Evolutionary conservation across 2,888 invertebrate species (phyloP), one percentile per base, ranked within the genome.

Genomic region (Mactromeris polynyma): DNA sequence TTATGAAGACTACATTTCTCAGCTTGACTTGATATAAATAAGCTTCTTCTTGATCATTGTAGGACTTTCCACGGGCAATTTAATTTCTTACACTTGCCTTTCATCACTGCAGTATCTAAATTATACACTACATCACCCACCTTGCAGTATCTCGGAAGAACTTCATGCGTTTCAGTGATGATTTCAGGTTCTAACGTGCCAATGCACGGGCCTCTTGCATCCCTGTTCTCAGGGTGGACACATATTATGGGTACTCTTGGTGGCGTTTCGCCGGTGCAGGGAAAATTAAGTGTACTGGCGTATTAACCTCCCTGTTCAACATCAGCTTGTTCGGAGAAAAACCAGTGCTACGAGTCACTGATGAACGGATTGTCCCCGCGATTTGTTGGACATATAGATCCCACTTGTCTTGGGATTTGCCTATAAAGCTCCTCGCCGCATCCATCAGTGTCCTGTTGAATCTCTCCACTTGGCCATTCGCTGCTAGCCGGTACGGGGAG

Each of bases 261-360:
- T 4, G 42, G 4, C 11, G 42, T 42, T 42, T 42, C 11, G 1
- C 9, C 6, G n/a, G n/a, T 7, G 1, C 3, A 6, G 42, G 77
- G 31, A 91, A 92, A 6, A 54, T 11, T 2, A 90, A 19, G 21
- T 90, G 88, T 1, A 86, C 87, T 14, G 77, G 78, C 7, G 84
- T 85, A 38, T 84, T 79, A 19, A 91, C 85, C 69, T 86, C 46
- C 1, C 46, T 11, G 2, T 17, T 17, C 11, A 46, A 77, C 77
- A 36, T 77, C 33, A 77, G 33, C 14, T 21, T 54, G 40, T 94
- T 93, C 40, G 93, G 89, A 19, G 93, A 64, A 42, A 90, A 93
- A 0, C 87, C 90, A 0, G 85, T 85, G 11, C 80, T 85, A 21
- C 85, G 1, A 31, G 80, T 85, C 0, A 87, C 83, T 0, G 83